Evolutionary conservation across 2,888 invertebrate genomes (phyloP).

Genomic region (Piscicola geometra): DNA sequence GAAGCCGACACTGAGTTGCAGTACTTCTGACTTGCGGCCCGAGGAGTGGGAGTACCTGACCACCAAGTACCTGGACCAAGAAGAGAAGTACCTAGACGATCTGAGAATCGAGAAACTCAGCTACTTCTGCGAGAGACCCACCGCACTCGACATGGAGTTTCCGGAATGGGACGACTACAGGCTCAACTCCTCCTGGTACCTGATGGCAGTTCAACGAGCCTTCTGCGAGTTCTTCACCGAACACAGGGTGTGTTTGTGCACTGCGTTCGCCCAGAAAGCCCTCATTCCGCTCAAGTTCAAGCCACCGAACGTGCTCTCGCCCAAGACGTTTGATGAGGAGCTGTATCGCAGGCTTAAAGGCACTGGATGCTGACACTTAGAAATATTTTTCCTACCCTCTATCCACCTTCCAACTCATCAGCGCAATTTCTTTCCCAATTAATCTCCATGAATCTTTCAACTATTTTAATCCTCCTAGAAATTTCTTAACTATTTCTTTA

Average conservation of each 20-base stretch:
- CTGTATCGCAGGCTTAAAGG: neutral
- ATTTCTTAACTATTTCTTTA: no score
- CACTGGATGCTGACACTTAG: neutral
- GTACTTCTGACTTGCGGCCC: neutral
- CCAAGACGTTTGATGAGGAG: neutral
- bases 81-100: neutral
- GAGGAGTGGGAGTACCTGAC: neutral
- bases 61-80: neutral
- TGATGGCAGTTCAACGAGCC: neutral
- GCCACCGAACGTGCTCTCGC: neutral
- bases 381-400: neutral
- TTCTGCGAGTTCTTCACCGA: neutral
- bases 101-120: neutral
- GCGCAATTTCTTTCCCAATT: no score
- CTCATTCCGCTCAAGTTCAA: neutral
- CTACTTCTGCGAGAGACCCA: neutral
- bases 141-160: neutral
- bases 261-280: neutral
- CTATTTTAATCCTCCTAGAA: no score
- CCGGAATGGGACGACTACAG: constrained; percentile 6
- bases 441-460: no score
- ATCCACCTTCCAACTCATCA: neutral
- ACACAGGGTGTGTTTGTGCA: neutral
- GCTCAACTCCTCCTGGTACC: neutral
- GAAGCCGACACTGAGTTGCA: neutral